Evolutionary conservation across 1,140 invertebrate species (phyloP).

Genomic region (Tenebrio molitor): DNA sequence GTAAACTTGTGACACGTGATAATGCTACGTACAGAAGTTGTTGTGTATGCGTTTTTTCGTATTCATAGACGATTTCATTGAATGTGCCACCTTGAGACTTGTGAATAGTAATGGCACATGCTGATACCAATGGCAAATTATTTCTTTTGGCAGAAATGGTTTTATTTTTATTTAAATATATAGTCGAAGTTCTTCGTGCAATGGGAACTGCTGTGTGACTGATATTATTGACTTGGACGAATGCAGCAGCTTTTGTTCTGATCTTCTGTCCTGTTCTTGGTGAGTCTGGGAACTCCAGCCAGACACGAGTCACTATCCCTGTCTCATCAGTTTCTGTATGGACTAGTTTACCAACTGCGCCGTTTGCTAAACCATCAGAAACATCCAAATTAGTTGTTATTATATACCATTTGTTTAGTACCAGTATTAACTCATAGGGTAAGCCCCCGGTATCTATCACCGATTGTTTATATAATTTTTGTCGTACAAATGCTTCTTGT

Average conservation of each 20-base stretch:
- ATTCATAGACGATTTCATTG: slow-evolving; percentile 57
- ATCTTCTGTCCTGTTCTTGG: not conserved
- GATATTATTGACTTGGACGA: not conserved
- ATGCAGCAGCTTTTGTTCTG: not conserved
- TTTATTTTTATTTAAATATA: no score
- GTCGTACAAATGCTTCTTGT: slow-evolving; percentile 42
- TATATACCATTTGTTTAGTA: slow-evolving; percentile 60
- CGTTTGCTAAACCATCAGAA: slow-evolving; percentile 63
- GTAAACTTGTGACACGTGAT: slow-evolving; percentile 50
- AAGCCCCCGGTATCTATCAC: slow-evolving; percentile 62
- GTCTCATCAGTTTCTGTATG: slow-evolving; percentile 59
- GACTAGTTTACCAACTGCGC: slow-evolving; percentile 61
- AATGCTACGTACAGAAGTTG: slow-evolving; percentile 56
- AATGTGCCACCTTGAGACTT: slow-evolving; percentile 52
- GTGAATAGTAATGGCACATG: slow-evolving; percentile 6
- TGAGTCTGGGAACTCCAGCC: slow-evolving; percentile 10
- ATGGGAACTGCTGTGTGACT: not conserved
- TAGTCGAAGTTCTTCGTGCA: no score
- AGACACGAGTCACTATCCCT: slow-evolving; percentile 17
- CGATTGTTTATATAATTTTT: slow-evolving; percentile 63
- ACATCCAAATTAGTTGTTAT: slow-evolving; percentile 65
- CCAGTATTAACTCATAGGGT: slow-evolving; percentile 62
- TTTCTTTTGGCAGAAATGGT: not conserved
- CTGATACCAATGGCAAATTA: not conserved
- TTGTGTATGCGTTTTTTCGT: slow-evolving; percentile 43